A percentile compares a stretch with the other conserved stretches of the same genome.
Conservation (phyloP, 2,113 vertebrate species). For the Elaphurus davidianus region DNA sequence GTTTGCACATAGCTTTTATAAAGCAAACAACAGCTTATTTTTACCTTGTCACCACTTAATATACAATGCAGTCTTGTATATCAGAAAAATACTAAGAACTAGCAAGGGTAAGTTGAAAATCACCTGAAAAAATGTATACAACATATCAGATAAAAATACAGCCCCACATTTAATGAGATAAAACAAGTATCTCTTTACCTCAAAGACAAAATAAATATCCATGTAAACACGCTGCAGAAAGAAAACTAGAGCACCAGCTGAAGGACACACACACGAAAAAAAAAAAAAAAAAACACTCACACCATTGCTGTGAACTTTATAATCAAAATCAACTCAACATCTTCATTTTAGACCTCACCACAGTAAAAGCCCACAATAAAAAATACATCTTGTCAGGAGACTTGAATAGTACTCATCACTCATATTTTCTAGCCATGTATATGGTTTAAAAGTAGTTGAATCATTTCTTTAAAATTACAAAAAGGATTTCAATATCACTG, state of each 20-base stretch:
- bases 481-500: slow-evolving; percentile 28
- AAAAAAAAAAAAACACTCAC: neutral
- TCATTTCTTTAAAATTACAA: slow-evolving; percentile 37
- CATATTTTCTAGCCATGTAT: slow-evolving; percentile 1
- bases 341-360: neutral
- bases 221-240: neutral
- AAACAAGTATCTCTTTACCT: slow-evolving; percentile 13
- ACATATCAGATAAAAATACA: slow-evolving; percentile 1
- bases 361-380: neutral
- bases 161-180: neutral
- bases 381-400: neutral
- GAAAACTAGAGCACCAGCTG: neutral
- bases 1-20: neutral
- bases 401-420: neutral
- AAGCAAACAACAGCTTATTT: slow-evolving; percentile 43
- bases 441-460: slow-evolving; percentile 13
- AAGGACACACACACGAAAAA: neutral
- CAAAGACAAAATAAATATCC: slow-evolving; percentile 35
- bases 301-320: neutral
- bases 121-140: neutral
- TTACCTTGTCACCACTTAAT: neutral
- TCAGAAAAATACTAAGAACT: slow-evolving; percentile 28
- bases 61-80: neutral
- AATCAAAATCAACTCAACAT: neutral
- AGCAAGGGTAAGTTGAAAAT: slow-evolving; percentile 32